Conservation (phyloP, 2,797 vertebrate species). For the Acanthornis magna region DNA sequence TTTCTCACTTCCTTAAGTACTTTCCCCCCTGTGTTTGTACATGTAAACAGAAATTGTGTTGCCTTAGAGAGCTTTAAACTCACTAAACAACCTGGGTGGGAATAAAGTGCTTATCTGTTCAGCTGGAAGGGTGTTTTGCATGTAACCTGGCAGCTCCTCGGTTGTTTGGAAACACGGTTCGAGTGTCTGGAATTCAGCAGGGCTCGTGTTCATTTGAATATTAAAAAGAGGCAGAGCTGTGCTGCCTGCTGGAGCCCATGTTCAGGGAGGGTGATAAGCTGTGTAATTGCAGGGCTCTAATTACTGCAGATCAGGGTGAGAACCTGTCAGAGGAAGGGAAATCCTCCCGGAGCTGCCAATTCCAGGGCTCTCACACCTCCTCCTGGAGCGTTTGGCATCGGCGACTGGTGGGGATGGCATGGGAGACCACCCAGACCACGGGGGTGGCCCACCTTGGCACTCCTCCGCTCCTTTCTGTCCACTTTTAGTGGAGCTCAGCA, state of each 20-base stretch:
- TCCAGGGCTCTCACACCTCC: neutral
- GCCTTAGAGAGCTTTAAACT: neutral
- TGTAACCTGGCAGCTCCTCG: neutral
- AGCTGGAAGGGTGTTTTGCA: neutral
- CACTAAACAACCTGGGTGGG: neutral
- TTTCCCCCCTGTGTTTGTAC: neutral
- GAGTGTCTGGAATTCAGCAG: neutral
- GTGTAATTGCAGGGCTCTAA: constrained; percentile 23
- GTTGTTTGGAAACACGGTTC: neutral
- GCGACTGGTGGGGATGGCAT: neutral
- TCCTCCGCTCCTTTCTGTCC: neutral
- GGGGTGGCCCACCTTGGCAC: neutral
- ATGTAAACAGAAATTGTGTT: neutral
- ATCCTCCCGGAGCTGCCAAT: neutral
- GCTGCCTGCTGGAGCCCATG: neutral
- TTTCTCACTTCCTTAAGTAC: neutral
- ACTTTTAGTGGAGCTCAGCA: neutral
- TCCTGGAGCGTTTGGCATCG: neutral
- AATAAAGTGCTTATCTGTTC: neutral
- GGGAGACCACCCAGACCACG: neutral
- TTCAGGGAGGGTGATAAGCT: neutral
- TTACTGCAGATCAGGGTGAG: neutral
- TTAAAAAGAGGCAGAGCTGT: neutral
- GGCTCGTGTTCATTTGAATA: neutral
- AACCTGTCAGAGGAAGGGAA: neutral